A percentile compares a stretch with the other conserved stretches of the same genome.
Evolutionary conservation across 2,113 vertebrate species (phyloP).

Genomic region (Poecile atricapillus): DNA sequence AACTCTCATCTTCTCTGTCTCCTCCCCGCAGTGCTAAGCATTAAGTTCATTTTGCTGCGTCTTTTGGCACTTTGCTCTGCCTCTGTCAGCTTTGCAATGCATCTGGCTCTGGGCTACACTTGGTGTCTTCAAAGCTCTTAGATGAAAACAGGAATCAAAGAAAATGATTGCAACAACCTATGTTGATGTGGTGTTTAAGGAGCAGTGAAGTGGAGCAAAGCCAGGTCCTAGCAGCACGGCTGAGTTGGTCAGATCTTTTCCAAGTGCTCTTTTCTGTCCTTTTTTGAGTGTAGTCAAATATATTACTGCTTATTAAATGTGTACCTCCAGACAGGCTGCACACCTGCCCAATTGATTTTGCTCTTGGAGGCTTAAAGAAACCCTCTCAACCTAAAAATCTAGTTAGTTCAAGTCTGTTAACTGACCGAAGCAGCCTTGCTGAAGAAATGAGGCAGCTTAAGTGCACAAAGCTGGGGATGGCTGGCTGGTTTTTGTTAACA

Average conservation of each 20-base stretch:
- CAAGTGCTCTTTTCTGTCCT: neutral
- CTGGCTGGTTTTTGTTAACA: fast-evolving
- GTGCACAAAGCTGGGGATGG: neutral
- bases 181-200: neutral
- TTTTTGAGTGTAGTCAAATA: neutral
- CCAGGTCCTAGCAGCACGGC: fast-evolving
- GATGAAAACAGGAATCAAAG: neutral
- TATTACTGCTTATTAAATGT: neutral
- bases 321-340: neutral
- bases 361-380: neutral
- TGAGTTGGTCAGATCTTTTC: neutral
- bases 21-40: neutral
- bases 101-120: neutral
- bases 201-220: neutral
- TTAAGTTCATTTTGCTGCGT: neutral
- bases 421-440: neutral
- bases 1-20: neutral
- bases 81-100: neutral
- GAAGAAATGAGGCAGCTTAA: neutral
- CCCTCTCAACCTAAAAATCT: neutral
- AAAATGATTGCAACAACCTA: neutral
- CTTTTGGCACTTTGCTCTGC: neutral
- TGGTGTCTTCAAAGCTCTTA: neutral
- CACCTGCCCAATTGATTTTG: neutral
- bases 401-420: neutral